These are phyloP conservation scores for Pseudomyrmex cubaensis DNA, from an alignment of 1,140 invertebrate species.

Conservation along the genomic window DNA sequence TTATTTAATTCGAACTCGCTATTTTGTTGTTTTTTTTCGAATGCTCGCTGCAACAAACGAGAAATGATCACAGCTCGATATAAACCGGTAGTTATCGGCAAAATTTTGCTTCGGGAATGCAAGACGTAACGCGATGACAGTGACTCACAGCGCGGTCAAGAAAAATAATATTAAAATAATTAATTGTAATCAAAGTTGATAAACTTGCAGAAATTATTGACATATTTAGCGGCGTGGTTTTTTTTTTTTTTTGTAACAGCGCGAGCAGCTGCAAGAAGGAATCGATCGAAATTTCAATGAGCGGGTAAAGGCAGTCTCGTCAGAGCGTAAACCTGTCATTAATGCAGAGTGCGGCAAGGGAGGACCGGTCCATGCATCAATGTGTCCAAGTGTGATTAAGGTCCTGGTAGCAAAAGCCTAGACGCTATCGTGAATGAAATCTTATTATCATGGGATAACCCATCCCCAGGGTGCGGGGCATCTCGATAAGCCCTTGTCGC, in stretches of 20 bases:
- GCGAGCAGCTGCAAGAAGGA: not conserved
- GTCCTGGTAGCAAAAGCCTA: conserved; percentile 70
- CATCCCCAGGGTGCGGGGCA: not conserved
- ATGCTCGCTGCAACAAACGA: no score
- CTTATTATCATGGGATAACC: conserved; percentile 57
- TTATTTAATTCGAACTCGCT: no score
- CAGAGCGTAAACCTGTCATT: conserved; percentile 69
- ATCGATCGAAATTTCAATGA: conserved; percentile 71
- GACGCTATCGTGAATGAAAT: conserved; percentile 76
- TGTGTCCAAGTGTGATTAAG: conserved; percentile 75
- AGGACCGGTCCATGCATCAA: conserved; percentile 70
- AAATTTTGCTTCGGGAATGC: no score
- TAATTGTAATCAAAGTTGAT: not conserved
- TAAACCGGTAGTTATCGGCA: no score
- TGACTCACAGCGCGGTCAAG: no score
- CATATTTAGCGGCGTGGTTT: not conserved
- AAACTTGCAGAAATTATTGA: conserved; percentile 20
- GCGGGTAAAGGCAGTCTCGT: conserved; percentile 45
- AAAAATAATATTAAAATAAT: no score
- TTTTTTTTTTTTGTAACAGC: not conserved
- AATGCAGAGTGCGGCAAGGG: conserved; percentile 55
- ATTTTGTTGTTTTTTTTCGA: no score
- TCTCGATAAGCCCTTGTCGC: conserved; percentile 47
- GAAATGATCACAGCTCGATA: no score
- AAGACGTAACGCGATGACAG: no score